phyloP scores from a whole-genome alignment of 2,797 vertebrate genomes.

The Malacoctenus gilli region DNA sequence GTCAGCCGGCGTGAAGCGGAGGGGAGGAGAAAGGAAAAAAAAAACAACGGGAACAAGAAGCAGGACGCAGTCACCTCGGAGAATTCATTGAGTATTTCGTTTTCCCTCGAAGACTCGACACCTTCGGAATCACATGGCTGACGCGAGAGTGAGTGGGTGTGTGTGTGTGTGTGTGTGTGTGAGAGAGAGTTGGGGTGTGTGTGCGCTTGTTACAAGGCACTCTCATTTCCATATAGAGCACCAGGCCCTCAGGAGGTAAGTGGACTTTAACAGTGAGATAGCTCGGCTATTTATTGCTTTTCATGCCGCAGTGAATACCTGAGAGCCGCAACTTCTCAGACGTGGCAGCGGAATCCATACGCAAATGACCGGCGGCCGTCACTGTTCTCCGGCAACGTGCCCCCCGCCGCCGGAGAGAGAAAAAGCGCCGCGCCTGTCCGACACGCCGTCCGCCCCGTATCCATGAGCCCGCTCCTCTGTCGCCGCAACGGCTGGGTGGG shows the following conservation, averaged over 20 bases:
- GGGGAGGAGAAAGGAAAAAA: constrained; percentile 21
- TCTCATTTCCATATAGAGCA: constrained; percentile 82
- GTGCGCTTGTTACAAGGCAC: constrained; percentile 59
- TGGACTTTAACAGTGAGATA: constrained; percentile 79
- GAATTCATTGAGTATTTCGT: constrained; percentile 71
- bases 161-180: neutral
- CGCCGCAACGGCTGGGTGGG: too few relatives aligned
- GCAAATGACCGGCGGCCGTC: constrained; percentile 72
- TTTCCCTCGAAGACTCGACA: constrained; percentile 57
- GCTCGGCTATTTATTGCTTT: constrained; percentile 80
- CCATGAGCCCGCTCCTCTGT: constrained; percentile 27
- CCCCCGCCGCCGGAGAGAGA: constrained; percentile 24
- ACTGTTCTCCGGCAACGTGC: constrained; percentile 54
- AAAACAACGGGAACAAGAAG: constrained; percentile 30
- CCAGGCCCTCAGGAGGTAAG: constrained; percentile 72
- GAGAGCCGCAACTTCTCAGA: constrained; percentile 75
- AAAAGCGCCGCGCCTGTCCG: constrained; percentile 40
- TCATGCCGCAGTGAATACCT: constrained; percentile 79
- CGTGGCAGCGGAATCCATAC: constrained; percentile 74
- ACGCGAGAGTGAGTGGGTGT: constrained; percentile 7
- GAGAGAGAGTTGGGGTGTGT: constrained; percentile 14
- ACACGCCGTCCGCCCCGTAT: constrained; percentile 44
- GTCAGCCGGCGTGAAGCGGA: constrained; percentile 14
- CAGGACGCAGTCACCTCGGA: constrained; percentile 59
- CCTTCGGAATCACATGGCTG: constrained; percentile 32